These are phyloP conservation scores for Pyrocephalus nanus DNA, from an alignment of 2,797 vertebrate genomes.

Conservation along the genomic window DNA sequence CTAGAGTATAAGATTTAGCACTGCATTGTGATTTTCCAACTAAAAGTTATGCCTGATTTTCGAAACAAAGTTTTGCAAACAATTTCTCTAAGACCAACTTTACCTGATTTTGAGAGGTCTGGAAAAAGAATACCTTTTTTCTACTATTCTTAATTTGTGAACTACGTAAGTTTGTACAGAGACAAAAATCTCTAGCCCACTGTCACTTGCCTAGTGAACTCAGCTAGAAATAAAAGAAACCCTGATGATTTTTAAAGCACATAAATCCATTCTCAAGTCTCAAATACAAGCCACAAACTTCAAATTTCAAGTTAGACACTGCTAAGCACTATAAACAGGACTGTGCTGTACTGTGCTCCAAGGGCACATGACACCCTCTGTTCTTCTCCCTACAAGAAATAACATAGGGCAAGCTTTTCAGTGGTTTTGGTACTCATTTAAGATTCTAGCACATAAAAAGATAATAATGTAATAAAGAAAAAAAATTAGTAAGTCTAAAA, in stretches of 20 bases:
- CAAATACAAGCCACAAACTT: not conserved
- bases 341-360: not conserved
- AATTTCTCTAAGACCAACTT: not conserved
- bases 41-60: not conserved
- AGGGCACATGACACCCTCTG: accelerated
- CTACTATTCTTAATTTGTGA: not conserved
- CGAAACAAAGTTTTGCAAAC: not conserved
- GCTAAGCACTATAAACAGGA: not conserved
- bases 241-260: not conserved
- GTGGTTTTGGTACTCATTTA: not conserved
- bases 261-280: not conserved
- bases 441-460: not conserved
- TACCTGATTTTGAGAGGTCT: not conserved
- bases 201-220: not conserved
- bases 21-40: not conserved
- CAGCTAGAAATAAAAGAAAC: not conserved
- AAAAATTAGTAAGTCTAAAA: not conserved
- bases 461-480: not conserved
- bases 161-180: not conserved
- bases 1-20: not conserved
- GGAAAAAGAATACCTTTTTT: not conserved
- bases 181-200: not conserved
- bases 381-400: not conserved
- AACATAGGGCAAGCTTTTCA: not conserved
- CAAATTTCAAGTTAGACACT: not conserved